A percentile compares a stretch with the other conserved stretches of the same genome.
Evolutionary conservation across 2,113 vertebrate species (phyloP).

Genomic region (Anguilla japonica): DNA sequence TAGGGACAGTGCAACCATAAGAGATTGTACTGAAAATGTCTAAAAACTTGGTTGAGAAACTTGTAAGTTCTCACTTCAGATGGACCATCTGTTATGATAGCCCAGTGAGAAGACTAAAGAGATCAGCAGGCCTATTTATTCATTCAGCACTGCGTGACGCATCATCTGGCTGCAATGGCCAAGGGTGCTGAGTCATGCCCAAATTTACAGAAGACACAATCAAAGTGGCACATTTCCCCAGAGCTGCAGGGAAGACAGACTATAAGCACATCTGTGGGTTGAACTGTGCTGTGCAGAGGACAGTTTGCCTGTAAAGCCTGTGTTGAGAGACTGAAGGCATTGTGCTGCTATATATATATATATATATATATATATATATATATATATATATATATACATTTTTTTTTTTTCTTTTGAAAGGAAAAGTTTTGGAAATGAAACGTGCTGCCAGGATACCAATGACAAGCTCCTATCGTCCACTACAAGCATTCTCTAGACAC

Average conservation of each 20-base stretch:
- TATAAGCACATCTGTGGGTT: background rate
- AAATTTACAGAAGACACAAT: background rate
- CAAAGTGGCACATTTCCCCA: background rate
- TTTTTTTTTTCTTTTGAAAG: background rate
- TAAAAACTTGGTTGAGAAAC: background rate
- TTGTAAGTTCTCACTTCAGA: background rate
- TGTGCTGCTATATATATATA: background rate
- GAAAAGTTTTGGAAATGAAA: background rate
- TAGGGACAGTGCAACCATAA: too few species aligned
- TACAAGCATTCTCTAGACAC: background rate
- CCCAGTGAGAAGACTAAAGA: background rate
- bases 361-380: too few species aligned
- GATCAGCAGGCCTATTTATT: background rate
- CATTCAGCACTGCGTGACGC: background rate
- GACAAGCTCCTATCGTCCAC: background rate
- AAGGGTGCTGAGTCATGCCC: background rate
- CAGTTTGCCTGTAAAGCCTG: background rate
- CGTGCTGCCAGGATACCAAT: background rate
- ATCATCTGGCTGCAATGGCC: background rate
- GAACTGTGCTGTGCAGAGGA: background rate
- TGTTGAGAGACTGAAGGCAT: background rate
- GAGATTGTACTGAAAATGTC: background rate
- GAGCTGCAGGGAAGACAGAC: background rate
- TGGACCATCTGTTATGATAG: background rate
- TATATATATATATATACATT: too few species aligned